These are phyloP conservation scores for Sinonovacula constricta DNA, from an alignment of 1,140 invertebrate species.

Conservation along the genomic window DNA sequence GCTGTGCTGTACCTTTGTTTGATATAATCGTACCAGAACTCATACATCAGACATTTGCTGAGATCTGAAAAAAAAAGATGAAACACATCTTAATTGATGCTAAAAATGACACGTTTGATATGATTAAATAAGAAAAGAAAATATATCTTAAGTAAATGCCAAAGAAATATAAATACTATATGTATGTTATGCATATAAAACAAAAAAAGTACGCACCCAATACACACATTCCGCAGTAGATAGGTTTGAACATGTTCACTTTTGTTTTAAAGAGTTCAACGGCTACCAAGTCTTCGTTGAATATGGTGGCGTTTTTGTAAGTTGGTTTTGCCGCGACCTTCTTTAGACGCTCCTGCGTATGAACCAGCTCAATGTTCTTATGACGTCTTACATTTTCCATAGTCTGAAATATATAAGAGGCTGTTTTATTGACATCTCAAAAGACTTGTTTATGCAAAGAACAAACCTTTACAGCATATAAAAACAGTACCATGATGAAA, in stretches of 20 bases:
- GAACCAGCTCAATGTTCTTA: slow-evolving; percentile 19
- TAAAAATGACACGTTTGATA: too few relatives aligned
- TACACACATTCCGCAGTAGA: slow-evolving; percentile 61
- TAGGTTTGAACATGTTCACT: slow-evolving; percentile 59
- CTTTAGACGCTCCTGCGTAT: slow-evolving; percentile 12
- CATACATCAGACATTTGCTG: slow-evolving; percentile 58
- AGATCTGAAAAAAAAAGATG: slow-evolving; percentile 4
- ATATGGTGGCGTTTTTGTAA: too few relatives aligned
- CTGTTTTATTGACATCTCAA: too few relatives aligned
- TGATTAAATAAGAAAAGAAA: too few relatives aligned
- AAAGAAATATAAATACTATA: too few relatives aligned
- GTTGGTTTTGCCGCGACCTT: slow-evolving; percentile 71
- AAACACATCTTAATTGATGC: too few relatives aligned
- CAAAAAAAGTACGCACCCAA: slow-evolving; percentile 61
- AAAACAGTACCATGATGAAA: too few relatives aligned
- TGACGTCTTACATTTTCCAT: slow-evolving; percentile 11
- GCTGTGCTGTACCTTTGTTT: slow-evolving; percentile 68
- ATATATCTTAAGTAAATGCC: too few relatives aligned
- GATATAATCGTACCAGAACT: slow-evolving; percentile 64
- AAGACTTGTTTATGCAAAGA: too few relatives aligned
- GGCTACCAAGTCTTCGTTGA: slow-evolving; percentile 50
- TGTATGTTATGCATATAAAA: too few relatives aligned
- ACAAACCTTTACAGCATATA: too few relatives aligned
- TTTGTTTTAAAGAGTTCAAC: slow-evolving; percentile 50
- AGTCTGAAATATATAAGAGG: too few relatives aligned